Evolutionary conservation across 2,888 invertebrate genomes (phyloP).

Genomic region (Dioctria linearis): DNA sequence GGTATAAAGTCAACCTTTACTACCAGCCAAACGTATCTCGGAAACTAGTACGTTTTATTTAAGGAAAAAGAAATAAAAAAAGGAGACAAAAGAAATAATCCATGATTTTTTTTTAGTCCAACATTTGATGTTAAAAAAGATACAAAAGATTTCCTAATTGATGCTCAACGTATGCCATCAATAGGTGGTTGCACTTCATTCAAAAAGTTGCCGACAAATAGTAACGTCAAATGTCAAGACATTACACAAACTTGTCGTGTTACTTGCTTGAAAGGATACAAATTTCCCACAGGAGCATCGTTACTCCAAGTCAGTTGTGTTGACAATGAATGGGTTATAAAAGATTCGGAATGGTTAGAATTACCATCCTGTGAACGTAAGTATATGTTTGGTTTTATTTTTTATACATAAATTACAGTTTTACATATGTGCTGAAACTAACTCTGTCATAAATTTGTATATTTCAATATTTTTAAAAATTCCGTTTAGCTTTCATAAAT

Average conservation of each 20-base stretch:
- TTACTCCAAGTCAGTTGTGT: slow-evolving; percentile 72
- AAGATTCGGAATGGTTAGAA: slow-evolving; percentile 69
- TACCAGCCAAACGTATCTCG: neutral
- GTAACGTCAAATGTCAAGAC: slow-evolving; percentile 43
- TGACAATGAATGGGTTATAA: slow-evolving; percentile 72
- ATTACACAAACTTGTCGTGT: slow-evolving; percentile 70
- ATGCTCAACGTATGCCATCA: slow-evolving; percentile 22
- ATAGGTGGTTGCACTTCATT: slow-evolving; percentile 19
- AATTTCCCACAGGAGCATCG: slow-evolving; percentile 74
- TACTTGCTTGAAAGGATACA: slow-evolving; percentile 71
- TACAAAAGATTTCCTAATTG: neutral
- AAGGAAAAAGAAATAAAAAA: no score
- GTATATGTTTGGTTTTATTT: slow-evolving; percentile 56
- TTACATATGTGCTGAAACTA: no score
- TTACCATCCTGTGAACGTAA: slow-evolving; percentile 79
- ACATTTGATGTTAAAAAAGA: neutral
- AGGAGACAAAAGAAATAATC: no score
- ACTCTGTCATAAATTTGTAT: no score
- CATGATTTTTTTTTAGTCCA: no score
- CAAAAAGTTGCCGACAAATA: slow-evolving; percentile 22
- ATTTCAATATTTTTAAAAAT: no score
- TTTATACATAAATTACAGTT: neutral
- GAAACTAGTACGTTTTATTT: neutral
- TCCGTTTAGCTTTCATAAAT: no score
- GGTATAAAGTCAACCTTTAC: neutral